Percentiles rank a stretch among this genome's conserved stretches.
Evolutionary conservation across 2,888 invertebrate genomes (phyloP).

Genomic region (Bedellia somnulentella): DNA sequence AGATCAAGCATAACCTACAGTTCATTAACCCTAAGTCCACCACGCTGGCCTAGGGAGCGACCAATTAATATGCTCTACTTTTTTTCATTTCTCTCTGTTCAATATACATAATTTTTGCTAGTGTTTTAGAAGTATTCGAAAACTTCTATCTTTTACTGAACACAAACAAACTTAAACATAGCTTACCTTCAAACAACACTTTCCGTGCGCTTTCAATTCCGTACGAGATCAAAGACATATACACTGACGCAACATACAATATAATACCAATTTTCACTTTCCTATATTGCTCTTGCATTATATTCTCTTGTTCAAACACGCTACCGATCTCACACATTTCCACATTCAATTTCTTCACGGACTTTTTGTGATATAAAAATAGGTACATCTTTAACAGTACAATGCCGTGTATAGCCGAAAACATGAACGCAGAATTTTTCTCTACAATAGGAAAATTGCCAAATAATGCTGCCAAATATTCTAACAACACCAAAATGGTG

Average conservation of each 20-base stretch:
- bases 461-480: conserved; percentile 36
- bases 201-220: conserved; percentile 36
- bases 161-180: too few relatives aligned
- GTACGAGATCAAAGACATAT: conserved; percentile 31
- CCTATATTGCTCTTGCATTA: conserved; percentile 31
- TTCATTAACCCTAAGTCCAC: too few relatives aligned
- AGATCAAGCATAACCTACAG: too few relatives aligned
- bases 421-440: conserved; percentile 45
- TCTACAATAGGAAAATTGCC: conserved; percentile 38
- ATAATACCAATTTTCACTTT: conserved; percentile 31
- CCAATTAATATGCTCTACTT: too few relatives aligned
- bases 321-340: conserved; percentile 34
- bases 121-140: too few relatives aligned
- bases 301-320: conserved; percentile 24
- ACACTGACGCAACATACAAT: conserved; percentile 33
- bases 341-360: conserved; percentile 36
- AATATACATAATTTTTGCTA: too few relatives aligned
- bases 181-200: conserved; percentile 27
- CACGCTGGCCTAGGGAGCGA: too few relatives aligned
- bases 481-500: conserved; percentile 35
- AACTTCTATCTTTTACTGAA: too few relatives aligned
- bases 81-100: too few relatives aligned
- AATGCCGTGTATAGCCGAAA: conserved; percentile 40
- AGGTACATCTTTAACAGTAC: conserved; percentile 39
- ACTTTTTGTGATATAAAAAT: conserved; percentile 30